Evolutionary conservation across 2,113 vertebrate genomes (phyloP), one percentile per base, ranked within the genome.

Genomic region (Pelecanoides urinatrix): DNA sequence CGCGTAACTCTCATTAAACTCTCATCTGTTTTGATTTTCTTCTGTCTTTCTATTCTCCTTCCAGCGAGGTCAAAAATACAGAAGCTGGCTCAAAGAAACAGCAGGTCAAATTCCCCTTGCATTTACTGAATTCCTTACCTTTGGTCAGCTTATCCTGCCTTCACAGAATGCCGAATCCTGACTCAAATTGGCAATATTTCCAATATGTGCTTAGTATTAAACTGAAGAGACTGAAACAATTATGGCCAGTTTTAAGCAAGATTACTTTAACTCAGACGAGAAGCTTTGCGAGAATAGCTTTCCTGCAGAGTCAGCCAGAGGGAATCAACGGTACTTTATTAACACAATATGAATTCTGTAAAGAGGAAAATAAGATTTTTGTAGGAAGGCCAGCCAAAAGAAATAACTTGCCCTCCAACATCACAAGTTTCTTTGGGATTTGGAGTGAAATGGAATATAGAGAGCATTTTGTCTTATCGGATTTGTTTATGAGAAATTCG

Each of bases 301-400:
- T 94, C 92, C 93, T 94, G 94, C 92, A 84, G 93, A 95, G 95
- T 86, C 80, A 95, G 95, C 92, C 93, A 97, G 78, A 88, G 88
- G 78, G 92, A 97, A 95, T 90, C 90, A 93, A 83, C 38, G 61
- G 81, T 21, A n/a, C 83, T 96, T 97, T 91, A 97, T 96, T 96
- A 96, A 96, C 85, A 96, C 95, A 97, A 92, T 90, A 96, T 97
- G 90, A 93, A 95, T 95, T 90, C 91, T 90, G 53, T 84, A 92
- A 93, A 95, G 96, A 96, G 88, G 53, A 93, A 95, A 97, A 96
- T 88, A 92, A 10, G 55, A 63, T 79, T 95, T 94, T 44, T 27
- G 42, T 82, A 92, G 88, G 58, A 80, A 88, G 90, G 90, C 77
- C 65, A 77, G 93, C 95, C 93, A 93, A 92, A 74, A 92, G 91